Evolutionary conservation across 2,888 invertebrate species (phyloP), one percentile per base, ranked within the genome.

Genomic region (Sarcophaga subvicina): DNA sequence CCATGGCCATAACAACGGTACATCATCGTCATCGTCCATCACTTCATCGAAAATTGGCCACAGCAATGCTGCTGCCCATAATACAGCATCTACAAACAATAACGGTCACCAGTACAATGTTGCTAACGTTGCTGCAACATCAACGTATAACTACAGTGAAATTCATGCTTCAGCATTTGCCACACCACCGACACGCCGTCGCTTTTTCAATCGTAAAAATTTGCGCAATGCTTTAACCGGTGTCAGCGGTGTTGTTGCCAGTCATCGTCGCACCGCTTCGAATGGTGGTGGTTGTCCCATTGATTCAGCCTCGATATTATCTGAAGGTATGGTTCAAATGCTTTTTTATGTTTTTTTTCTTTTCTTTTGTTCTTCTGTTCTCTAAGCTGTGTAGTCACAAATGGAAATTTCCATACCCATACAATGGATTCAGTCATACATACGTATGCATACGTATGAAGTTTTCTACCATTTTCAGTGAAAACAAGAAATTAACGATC

Each of bases 161-260:
- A 95, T 94, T 92, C 90, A 91, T 95, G 95, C 89, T 73, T 88
- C 89, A 87, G 96, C 96, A 94, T 97, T 97, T 91, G 97, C 97
- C 69, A 97, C 97, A 72, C 97, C 97, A 69, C 95, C 94, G 87
- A 95, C 97, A 90, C 95, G 96, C 93, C 96, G 96, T 93, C 92
- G 97, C 94, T 97, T 97, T 94, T 95, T 97, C 69, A 97, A 97
- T 90, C 96, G 97, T 12, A 97, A 97, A 93, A 96, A 96, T 47
- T 93, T 97, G 86, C 95, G 97, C 87, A 97, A 96, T 93, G 96
- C 97, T n/a, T 96, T 97, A 90, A 95, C 81, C 67, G 87, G 87
- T 75, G 87, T 87, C 72, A 82, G 84, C 72, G 87, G 87, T 71
- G 87, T 84, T 70, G 87, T 87, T 81, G 90, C 90, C 47, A 91